Evolutionary conservation across 2,113 vertebrate species (phyloP).

Genomic region (Sigmodon hispidus): DNA sequence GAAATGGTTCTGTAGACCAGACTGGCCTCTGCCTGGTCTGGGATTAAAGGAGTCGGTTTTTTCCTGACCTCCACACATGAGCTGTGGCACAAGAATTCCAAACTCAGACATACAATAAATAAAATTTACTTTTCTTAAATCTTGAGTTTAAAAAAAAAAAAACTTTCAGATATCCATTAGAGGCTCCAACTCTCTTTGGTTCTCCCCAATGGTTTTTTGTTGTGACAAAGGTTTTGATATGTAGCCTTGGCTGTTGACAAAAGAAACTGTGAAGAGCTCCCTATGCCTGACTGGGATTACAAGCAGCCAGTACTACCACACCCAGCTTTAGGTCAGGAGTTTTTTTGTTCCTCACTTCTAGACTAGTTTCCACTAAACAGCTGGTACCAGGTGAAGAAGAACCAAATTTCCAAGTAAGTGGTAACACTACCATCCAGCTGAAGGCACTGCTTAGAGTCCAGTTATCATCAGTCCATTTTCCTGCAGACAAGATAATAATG

Average conservation of each 20-base stretch:
- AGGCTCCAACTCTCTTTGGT: not conserved
- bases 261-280: not conserved
- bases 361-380: not conserved
- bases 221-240: not conserved
- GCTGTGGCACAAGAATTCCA: not conserved
- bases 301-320: not conserved
- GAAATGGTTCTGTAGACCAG: not conserved
- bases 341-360: not conserved
- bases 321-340: not conserved
- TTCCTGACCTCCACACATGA: not conserved
- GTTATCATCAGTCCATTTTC: not conserved
- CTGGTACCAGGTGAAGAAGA: not conserved
- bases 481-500: conserved; percentile 53
- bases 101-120: too few species aligned
- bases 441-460: not conserved
- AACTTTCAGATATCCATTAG: not conserved
- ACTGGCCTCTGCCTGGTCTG: not conserved
- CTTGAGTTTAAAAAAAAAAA: not conserved
- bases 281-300: not conserved
- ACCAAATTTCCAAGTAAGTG: conserved; percentile 6
- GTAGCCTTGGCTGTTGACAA: not conserved
- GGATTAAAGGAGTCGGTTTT: not conserved
- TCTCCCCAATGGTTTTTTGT: not conserved
- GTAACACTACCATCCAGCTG: not conserved
- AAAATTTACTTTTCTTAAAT: not conserved